Base-by-base conservation (phyloP, 2,888 invertebrate species). In the Aethes cnicana region DNA sequence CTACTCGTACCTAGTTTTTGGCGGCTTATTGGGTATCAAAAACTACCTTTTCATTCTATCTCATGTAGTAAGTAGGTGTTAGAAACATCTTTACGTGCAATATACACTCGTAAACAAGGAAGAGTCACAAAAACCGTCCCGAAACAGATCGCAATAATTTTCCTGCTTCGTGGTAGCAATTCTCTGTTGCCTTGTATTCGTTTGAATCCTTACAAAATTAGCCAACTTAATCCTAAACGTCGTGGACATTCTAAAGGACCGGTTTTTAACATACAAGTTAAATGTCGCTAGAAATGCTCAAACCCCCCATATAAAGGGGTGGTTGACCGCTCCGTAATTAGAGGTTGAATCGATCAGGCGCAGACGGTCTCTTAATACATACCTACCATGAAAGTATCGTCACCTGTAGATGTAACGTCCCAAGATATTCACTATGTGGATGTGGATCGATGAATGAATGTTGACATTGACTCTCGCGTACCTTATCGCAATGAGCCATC, bases 281-380 rank as follows among this genome's bases (percentile, higher is more conserved):
- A 48, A 48, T 48, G 20, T 30, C 25, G 16, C 18, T 37, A 44
- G 41, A 28, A 17, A 12, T 8, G 39, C 37, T 25, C 32, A 33
- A 46, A n/a, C n/a, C 44, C 52, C 46, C 33, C 46, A 52, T 37
- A 52, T 44, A 44, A 46, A 33, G 44, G 33, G 52, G 46, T 52
- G 32, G 14, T 39, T 52, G 52, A 46, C 52, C 52, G 11, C 43
- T 28, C 7, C 9, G 32, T 39, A 46, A 46, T 46, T 52, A 52
- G 43, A 44, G 44, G 20, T 25, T 46, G 39, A 26, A 52, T 52
- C 52, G 52, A 46, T 52, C 26, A 20, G 37, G 39, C 44, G 39
- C 44, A 39, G 33, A 9, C 41, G 41, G 25, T 16, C 25, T 18
- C n/a, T n/a, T n/a, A n/a, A n/a, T n/a, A n/a, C n/a, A n/a, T n/a